Conservation (phyloP, 1,140 invertebrate genomes). For the Parapsyche elsis region DNA sequence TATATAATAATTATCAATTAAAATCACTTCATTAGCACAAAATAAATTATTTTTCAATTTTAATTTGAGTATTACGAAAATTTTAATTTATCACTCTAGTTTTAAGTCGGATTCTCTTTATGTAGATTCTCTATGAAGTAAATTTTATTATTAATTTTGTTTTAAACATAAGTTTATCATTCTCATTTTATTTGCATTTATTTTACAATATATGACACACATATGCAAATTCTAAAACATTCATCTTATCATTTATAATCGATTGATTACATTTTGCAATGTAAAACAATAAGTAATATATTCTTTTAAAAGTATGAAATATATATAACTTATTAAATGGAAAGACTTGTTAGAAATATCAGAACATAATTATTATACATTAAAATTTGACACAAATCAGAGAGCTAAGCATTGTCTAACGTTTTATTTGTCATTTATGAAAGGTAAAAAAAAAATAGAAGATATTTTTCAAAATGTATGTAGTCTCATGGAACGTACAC, state of each 20-base stretch:
- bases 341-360: too few relatives aligned
- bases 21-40: conserved; percentile 40
- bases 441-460: too few relatives aligned
- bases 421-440: neutral
- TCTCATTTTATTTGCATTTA: conserved; percentile 9
- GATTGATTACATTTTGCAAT: too few relatives aligned
- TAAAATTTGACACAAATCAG: too few relatives aligned
- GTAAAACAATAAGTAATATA: too few relatives aligned
- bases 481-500: neutral
- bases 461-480: neutral
- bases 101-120: conserved; percentile 31
- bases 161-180: neutral
- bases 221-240: too few relatives aligned
- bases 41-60: conserved; percentile 35
- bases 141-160: neutral
- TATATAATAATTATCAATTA: conserved; percentile 17
- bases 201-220: conserved; percentile 13
- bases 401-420: neutral
- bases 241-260: too few relatives aligned
- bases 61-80: conserved; percentile 40
- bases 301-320: too few relatives aligned
- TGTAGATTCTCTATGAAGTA: too few relatives aligned
- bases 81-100: conserved; percentile 25
- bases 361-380: too few relatives aligned
- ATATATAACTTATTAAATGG: too few relatives aligned